Percentiles rank a stretch among this genome's conserved stretches.
Evolutionary conservation across 2,113 vertebrate species (phyloP).

Genomic region (Ptilorrhoa leucosticta): DNA sequence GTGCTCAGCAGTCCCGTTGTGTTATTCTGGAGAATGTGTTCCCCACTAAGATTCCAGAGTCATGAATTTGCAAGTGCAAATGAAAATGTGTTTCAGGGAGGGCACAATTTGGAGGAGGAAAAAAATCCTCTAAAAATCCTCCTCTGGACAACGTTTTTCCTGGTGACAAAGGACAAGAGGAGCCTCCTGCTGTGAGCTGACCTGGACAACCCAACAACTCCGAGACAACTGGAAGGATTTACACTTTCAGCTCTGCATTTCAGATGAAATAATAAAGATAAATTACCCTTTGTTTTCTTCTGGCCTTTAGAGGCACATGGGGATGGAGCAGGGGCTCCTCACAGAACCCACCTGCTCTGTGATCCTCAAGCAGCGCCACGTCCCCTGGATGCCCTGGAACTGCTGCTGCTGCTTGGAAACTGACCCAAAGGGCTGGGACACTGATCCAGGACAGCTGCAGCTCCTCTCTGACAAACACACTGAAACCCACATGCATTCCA

Average conservation of each 20-base stretch:
- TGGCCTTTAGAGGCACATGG: not conserved
- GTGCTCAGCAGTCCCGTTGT: not conserved
- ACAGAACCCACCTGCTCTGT: not conserved
- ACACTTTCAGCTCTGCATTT: not conserved
- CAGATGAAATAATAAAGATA: not conserved
- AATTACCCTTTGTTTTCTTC: not conserved
- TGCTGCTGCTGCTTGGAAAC: not conserved
- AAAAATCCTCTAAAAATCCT: not conserved
- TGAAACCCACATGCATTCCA: not conserved
- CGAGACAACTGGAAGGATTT: not conserved
- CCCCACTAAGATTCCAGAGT: not conserved
- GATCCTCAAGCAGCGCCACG: not conserved
- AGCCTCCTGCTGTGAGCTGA: not conserved
- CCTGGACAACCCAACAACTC: not conserved
- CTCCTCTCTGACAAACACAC: not conserved
- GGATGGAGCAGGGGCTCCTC: not conserved
- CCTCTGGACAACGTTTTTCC: not conserved
- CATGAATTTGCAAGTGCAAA: not conserved
- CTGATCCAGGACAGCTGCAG: slow-evolving; percentile 18
- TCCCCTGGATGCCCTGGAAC: not conserved
- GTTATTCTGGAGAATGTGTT: not conserved
- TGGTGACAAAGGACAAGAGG: not conserved
- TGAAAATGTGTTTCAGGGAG: not conserved
- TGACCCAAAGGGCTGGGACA: not conserved
- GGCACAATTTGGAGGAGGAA: not conserved